These are phyloP conservation scores for Catamblyrhynchus diadema DNA, from an alignment of 2,797 vertebrate genomes.

Conservation along the genomic window DNA sequence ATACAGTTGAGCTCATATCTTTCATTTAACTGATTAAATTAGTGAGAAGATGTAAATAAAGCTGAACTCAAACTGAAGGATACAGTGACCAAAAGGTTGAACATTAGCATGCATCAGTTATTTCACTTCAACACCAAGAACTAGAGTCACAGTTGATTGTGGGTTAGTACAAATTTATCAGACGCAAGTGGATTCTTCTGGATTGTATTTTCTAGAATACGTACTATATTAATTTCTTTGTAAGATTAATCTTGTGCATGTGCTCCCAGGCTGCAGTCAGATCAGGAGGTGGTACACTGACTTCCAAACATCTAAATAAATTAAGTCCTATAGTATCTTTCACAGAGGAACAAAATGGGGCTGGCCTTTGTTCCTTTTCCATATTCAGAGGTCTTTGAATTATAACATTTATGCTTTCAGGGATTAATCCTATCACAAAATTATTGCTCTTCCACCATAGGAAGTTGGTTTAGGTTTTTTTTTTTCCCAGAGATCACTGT, in stretches of 20 bases:
- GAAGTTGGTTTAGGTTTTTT: not conserved
- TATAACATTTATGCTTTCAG: not conserved
- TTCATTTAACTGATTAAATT: conserved; percentile 23
- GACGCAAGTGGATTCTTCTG: conserved; percentile 30
- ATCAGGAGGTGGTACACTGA: not conserved
- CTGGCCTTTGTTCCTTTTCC: not conserved
- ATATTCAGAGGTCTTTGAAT: not conserved
- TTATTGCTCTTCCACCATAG: not conserved
- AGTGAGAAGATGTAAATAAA: conserved; percentile 58
- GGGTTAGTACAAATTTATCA: conserved; percentile 58
- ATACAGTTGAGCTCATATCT: conserved; percentile 42
- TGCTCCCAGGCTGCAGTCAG: conserved; percentile 32
- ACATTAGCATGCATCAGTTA: conserved; percentile 61
- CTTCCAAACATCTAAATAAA: not conserved
- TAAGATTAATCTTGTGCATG: not conserved
- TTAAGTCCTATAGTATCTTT: not conserved
- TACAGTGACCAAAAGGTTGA: conserved; percentile 53
- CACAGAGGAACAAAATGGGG: not conserved
- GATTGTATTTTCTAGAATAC: conserved; percentile 41
- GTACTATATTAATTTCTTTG: not conserved
- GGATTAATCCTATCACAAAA: not conserved
- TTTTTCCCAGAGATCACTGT: not conserved
- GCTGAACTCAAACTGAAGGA: conserved; percentile 51
- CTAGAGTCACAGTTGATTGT: conserved; percentile 59
- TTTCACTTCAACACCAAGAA: conserved; percentile 66